A percentile compares a stretch with the other conserved stretches of the same genome.
Conservation (phyloP, 1,140 invertebrate genomes). For the Drosophila novamexicana region DNA sequence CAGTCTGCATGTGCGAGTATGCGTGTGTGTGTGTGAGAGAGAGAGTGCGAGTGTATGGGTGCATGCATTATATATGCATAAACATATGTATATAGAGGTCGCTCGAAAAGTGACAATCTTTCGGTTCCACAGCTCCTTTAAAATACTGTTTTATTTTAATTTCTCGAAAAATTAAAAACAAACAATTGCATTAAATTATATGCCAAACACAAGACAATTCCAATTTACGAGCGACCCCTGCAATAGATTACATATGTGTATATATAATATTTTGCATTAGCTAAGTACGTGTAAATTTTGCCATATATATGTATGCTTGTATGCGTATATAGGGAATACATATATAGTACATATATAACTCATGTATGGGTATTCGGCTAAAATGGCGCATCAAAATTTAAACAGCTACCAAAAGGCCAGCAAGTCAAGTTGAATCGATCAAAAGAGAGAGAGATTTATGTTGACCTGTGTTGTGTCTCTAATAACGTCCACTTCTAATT, state of each 20-base stretch:
- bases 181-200: too few species aligned
- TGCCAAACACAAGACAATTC: neutral
- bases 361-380: neutral
- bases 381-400: neutral
- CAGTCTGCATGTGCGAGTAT: neutral
- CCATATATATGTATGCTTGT: slow-evolving; percentile 16
- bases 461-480: slow-evolving; percentile 28
- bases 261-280: slow-evolving; percentile 5
- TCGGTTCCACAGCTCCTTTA: neutral
- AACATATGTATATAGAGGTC: neutral
- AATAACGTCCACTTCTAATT: slow-evolving; percentile 58
- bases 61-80: neutral
- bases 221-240: neutral
- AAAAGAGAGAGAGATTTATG: slow-evolving; percentile 2
- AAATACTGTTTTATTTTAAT: neutral
- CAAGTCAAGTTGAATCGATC: slow-evolving; percentile 5
- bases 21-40: neutral
- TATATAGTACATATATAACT: neutral
- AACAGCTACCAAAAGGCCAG: slow-evolving; percentile 10
- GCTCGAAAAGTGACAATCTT: neutral
- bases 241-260: neutral
- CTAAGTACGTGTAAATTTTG: slow-evolving; percentile 9
- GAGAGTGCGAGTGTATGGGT: neutral
- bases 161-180: neutral
- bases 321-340: neutral